Percentiles rank a stretch among this genome's conserved stretches.
These are phyloP conservation scores for Hyppa rectilinea DNA, from an alignment of 2,888 invertebrate species.

Conservation along the genomic window DNA sequence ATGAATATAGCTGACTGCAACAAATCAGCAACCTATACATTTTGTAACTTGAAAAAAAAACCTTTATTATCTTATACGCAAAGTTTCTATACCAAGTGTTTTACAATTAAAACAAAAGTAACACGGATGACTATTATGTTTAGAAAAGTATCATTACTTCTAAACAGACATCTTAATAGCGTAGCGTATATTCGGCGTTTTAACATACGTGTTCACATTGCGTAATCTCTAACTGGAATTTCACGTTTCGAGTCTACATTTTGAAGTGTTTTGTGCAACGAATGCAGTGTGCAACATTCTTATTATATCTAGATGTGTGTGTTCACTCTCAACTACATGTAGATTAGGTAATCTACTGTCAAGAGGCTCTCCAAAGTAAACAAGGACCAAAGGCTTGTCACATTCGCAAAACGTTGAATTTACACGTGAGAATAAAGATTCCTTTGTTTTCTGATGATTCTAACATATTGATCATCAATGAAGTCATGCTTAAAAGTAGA, in stretches of 20 bases:
- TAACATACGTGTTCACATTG: constrained; percentile 50
- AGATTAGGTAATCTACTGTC: constrained; percentile 60
- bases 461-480: constrained; percentile 52
- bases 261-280: constrained; percentile 64
- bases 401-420: constrained; percentile 29
- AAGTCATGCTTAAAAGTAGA: constrained; percentile 57
- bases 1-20: constrained; percentile 45
- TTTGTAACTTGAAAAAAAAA: constrained; percentile 19
- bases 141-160: constrained; percentile 26
- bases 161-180: constrained; percentile 31
- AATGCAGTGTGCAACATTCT: constrained; percentile 57
- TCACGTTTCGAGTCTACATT: constrained; percentile 62
- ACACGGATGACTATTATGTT: constrained; percentile 9
- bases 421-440: constrained; percentile 30
- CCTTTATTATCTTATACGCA: not conserved
- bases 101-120: constrained; percentile 8
- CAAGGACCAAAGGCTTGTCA: constrained; percentile 24
- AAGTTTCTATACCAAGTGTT: not conserved
- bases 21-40: constrained; percentile 31
- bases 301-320: constrained; percentile 45
- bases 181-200: constrained; percentile 39
- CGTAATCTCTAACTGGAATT: constrained; percentile 61
- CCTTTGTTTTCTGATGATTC: constrained; percentile 43
- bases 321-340: constrained; percentile 37
- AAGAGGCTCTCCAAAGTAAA: constrained; percentile 38